Percentiles rank a stretch among this genome's conserved stretches.
Evolutionary conservation across 2,797 vertebrate species (phyloP).

Genomic region (Gobio occitaniae): DNA sequence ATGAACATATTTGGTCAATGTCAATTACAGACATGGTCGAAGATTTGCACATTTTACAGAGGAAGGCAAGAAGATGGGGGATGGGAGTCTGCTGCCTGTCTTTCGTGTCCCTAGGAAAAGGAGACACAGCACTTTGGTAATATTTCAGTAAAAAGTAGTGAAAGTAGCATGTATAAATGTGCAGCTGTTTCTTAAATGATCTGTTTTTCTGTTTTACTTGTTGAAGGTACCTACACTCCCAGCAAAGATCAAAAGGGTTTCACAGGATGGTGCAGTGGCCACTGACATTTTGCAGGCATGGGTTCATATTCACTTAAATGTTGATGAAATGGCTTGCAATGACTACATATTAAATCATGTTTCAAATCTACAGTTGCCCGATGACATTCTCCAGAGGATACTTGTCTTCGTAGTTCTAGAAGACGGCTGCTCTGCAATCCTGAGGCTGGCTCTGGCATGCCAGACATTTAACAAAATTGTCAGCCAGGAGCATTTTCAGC

Average conservation of each 20-base stretch:
- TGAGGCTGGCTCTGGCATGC: too few species aligned
- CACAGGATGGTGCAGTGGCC: not conserved
- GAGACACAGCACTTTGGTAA: not conserved
- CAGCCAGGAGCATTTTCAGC: too few species aligned
- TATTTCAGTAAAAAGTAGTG: not conserved
- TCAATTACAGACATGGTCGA: not conserved
- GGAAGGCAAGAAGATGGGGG: not conserved
- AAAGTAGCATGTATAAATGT: conserved; percentile 8
- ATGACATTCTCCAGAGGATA: too few species aligned
- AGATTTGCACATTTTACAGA: not conserved
- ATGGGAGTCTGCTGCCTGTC: not conserved
- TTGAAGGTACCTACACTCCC: not conserved
- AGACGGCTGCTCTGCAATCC: too few species aligned
- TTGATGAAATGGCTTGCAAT: too few species aligned
- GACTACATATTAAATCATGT: too few species aligned
- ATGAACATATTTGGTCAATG: not conserved
- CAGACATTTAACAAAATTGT: too few species aligned
- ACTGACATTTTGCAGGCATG: conserved; percentile 11
- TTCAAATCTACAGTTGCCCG: too few species aligned
- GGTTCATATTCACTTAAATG: not conserved
- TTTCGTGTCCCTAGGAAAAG: not conserved
- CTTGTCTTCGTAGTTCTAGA: too few species aligned
- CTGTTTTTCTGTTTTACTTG: not conserved
- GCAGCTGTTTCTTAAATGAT: not conserved
- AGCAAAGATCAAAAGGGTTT: not conserved